Evolutionary conservation across 2,797 vertebrate genomes (phyloP), one percentile per base, ranked within the genome.

Genomic region (Halcyon smyrnensis): DNA sequence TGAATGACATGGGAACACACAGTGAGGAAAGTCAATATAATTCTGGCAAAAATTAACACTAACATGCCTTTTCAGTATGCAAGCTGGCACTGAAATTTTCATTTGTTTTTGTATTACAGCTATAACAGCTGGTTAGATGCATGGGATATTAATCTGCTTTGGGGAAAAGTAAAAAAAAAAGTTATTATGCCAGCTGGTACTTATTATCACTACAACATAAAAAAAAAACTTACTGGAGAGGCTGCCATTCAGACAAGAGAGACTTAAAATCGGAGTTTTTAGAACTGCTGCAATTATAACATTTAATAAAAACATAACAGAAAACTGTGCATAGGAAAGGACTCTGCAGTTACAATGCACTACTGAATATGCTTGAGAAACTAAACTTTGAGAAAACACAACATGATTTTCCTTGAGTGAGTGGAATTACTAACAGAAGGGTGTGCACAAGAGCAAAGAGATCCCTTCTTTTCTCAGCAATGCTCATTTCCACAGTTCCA

Each of bases 41-140:
- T 86, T 91, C 46, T 84, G 50, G 41, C 62, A 95, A 94, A 89
- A 94, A 79, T 63, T 48, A 83, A 76, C 48, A 83, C 48, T 89
- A 75, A 83, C 71, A 70, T 92, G 86, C 20, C 16, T 87, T 89
- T 92, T 90, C 68, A 95, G 21, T 64, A 75, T 36, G 56, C 56
- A 89, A 80, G 37, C 21, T 83, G 32, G 34, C 53, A 92, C 17
- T 63, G 62, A 87, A 94, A 12, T 73, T 93, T 81, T 82, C 9
- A 81, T 90, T 88, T 81, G n/a, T 20, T 92, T 91, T 76, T 91
- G 62, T 84, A 59, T 78, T 76, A 73, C 32, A 86, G 73, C 82
- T 78, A 2, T 77, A 86, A 83, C 73, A 75, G 69, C 59, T 95
- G 36, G 17, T 59, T 76, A 87, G 54, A 23, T 86, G 71, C 60